Percentiles rank a stretch among this genome's conserved stretches.
Conservation (phyloP, 2,888 invertebrate species). For the Campoplex nolae region DNA sequence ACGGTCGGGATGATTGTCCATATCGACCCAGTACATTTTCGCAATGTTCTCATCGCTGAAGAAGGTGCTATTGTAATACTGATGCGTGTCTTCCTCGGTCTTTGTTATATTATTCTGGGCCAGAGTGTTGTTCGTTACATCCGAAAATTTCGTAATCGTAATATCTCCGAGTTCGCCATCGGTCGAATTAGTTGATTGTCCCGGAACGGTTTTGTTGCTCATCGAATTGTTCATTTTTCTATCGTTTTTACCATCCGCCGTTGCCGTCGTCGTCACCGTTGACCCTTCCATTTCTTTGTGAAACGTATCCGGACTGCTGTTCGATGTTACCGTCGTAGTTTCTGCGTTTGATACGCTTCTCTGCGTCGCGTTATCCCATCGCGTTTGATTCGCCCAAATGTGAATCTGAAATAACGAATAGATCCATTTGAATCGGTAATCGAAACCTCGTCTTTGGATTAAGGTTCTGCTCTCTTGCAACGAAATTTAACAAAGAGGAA, state of each 20-base stretch:
- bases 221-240: constrained; percentile 48
- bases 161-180: constrained; percentile 78
- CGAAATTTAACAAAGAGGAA: background rate
- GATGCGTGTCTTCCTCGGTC: constrained; percentile 88
- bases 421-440: background rate
- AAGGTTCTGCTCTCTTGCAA: background rate
- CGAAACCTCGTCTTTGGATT: too few relatives aligned
- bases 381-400: constrained; percentile 76
- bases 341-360: constrained; percentile 33
- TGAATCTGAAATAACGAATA: constrained; percentile 28
- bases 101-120: constrained; percentile 85
- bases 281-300: background rate
- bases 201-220: constrained; percentile 22
- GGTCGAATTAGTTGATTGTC: constrained; percentile 58
- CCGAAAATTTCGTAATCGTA: constrained; percentile 81
- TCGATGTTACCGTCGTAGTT: background rate
- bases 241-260: constrained; percentile 31
- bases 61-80: constrained; percentile 93
- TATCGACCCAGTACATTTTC: constrained; percentile 90
- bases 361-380: constrained; percentile 73
- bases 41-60: constrained; percentile 87
- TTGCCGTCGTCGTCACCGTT: background rate
- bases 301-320: background rate
- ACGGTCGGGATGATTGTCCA: constrained; percentile 87
- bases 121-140: constrained; percentile 84